Conservation (phyloP, 2,797 vertebrate genomes). For the Rhabdomys pumilio region DNA sequence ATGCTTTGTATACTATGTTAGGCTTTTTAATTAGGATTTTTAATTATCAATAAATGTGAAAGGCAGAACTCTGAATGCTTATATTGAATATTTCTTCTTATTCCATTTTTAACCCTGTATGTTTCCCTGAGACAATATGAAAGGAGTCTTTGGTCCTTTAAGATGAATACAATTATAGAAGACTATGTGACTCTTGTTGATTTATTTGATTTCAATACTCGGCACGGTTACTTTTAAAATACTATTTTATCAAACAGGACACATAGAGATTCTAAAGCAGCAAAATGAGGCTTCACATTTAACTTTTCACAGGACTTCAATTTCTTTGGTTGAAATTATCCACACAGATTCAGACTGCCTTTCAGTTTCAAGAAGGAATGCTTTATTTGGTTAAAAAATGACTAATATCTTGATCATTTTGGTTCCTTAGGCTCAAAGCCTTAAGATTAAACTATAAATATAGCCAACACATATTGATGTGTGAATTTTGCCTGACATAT, state of each 20-base stretch:
- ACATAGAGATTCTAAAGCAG: not conserved
- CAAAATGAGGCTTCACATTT: not conserved
- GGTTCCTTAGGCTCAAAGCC: not conserved
- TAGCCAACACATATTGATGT: not conserved
- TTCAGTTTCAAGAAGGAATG: not conserved
- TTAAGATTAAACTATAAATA: not conserved
- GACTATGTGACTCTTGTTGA: not conserved
- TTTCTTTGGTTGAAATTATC: constrained; percentile 21
- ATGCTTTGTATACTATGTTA: not conserved
- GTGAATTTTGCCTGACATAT: not conserved
- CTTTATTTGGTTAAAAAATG: not conserved
- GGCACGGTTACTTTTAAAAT: not conserved
- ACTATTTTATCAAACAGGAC: not conserved
- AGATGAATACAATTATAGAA: not conserved
- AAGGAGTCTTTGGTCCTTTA: not conserved
- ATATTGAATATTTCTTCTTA: not conserved
- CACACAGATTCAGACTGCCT: not conserved
- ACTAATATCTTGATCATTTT: not conserved
- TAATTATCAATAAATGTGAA: constrained; percentile 14
- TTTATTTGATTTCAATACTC: not conserved
- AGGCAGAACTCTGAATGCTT: not conserved
- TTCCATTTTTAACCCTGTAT: not conserved
- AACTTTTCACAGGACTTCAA: not conserved
- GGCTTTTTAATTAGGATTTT: not conserved
- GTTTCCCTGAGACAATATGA: not conserved